phyloP scores from a whole-genome alignment of 1,140 invertebrate species.

The Magallana ariakensis region DNA sequence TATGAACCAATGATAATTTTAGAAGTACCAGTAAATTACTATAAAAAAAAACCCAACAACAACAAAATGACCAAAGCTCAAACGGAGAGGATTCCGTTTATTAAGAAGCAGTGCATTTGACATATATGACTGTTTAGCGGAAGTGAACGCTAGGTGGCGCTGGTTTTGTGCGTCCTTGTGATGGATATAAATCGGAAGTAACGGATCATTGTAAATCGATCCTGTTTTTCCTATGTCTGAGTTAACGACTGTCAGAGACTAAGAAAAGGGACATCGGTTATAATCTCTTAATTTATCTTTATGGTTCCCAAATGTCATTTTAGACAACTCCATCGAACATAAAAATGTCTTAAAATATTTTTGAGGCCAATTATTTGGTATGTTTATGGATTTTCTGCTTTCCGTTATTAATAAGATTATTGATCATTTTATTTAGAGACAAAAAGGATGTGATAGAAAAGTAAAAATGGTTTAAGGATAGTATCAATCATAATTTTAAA shows the following conservation, averaged over 20 bases:
- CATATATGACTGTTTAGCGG: neutral
- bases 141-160: neutral
- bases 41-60: too few species aligned
- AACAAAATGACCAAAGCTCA: too few species aligned
- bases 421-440: neutral
- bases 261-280: constrained; percentile 16
- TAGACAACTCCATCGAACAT: constrained; percentile 23
- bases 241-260: neutral
- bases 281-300: constrained; percentile 26
- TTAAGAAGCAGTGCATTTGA: too few species aligned
- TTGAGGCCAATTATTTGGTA: constrained; percentile 1
- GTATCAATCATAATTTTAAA: neutral
- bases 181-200: neutral
- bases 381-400: constrained; percentile 28
- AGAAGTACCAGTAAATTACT: too few species aligned
- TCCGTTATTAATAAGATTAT: constrained; percentile 8
- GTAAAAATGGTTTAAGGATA: neutral
- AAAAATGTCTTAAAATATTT: constrained; percentile 22
- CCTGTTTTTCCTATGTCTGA: neutral
- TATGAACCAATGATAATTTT: too few species aligned
- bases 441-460: neutral
- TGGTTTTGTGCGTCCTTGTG: neutral
- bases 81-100: too few species aligned
- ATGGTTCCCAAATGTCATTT: constrained; percentile 13
- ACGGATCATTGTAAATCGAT: neutral